Conservation (phyloP, 2,113 vertebrate species). For the Cromileptes altivelis region DNA sequence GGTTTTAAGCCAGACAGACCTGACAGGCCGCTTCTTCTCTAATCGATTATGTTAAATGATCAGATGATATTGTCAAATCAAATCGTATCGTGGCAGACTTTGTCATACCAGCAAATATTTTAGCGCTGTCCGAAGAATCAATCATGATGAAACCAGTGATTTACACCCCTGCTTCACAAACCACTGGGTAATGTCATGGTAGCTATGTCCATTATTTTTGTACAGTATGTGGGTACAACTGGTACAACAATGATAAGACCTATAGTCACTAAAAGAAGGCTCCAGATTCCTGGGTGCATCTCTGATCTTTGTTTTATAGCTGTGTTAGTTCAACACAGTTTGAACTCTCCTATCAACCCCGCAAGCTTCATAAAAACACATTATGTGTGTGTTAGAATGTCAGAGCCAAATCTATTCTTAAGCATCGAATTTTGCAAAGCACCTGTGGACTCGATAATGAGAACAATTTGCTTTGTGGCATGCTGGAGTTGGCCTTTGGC, state of each 20-base stretch:
- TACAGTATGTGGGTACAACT: too few species aligned
- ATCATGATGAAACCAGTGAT: too few species aligned
- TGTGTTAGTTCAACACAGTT: neutral
- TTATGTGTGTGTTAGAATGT: conserved; percentile 1
- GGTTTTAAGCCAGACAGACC: too few species aligned
- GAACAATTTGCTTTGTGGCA: conserved; percentile 64
- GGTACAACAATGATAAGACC: neutral
- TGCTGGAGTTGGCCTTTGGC: conserved; percentile 39
- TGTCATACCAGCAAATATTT: too few species aligned
- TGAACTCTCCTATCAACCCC: neutral
- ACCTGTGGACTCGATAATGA: conserved; percentile 54
- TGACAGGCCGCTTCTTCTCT: too few species aligned
- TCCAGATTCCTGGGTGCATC: neutral
- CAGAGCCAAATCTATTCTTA: conserved; percentile 32
- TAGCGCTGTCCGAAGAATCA: too few species aligned
- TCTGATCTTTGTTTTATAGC: conserved; percentile 38
- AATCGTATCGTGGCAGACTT: too few species aligned
- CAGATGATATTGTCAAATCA: too few species aligned
- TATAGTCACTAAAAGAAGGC: neutral
- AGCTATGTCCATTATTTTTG: too few species aligned
- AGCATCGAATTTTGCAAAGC: conserved; percentile 21
- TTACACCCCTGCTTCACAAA: too few species aligned
- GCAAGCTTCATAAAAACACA: conserved; percentile 20
- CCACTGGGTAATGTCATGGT: too few species aligned
- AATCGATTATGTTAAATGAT: too few species aligned